Evolutionary conservation across 2,888 invertebrate genomes (phyloP).

Genomic region (Bibio marci): DNA sequence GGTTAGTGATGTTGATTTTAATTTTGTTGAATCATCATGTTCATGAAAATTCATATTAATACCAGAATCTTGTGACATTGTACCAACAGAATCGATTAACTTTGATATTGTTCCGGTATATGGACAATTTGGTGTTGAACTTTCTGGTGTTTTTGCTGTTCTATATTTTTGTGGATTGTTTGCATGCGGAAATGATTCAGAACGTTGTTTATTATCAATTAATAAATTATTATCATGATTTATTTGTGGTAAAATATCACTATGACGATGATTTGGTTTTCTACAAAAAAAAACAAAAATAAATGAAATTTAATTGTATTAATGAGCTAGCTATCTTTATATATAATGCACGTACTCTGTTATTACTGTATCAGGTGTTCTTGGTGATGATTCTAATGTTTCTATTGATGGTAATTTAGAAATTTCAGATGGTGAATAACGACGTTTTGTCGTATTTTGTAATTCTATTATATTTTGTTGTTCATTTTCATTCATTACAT

Average conservation of each 20-base stretch:
- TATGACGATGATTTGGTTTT: conserved; percentile 9
- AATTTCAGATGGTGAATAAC: conserved; percentile 32
- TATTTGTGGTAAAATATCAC: conserved; percentile 6
- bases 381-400: background rate
- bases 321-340: too few species aligned
- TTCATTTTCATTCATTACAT: conserved; percentile 38
- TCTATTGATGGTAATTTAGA: conserved; percentile 2
- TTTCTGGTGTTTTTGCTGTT: conserved; percentile 11
- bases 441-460: conserved; percentile 20
- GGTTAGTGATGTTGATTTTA: too few species aligned
- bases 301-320: too few species aligned
- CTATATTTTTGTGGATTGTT: conserved; percentile 2
- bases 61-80: conserved; percentile 56
- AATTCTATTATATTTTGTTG: conserved; percentile 18
- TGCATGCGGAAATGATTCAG: conserved; percentile 11
- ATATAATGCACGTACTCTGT: too few species aligned
- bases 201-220: conserved; percentile 7
- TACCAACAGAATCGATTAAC: conserved; percentile 31
- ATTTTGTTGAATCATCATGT: conserved; percentile 33
- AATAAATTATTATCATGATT: background rate
- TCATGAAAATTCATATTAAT: conserved; percentile 59
- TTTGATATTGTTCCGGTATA: conserved; percentile 16
- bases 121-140: conserved; percentile 11
- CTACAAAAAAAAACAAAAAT: conserved; percentile 15
- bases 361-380: too few species aligned